phyloP scores from a whole-genome alignment of 2,113 vertebrate genomes.

The Halichoerus grypus region DNA sequence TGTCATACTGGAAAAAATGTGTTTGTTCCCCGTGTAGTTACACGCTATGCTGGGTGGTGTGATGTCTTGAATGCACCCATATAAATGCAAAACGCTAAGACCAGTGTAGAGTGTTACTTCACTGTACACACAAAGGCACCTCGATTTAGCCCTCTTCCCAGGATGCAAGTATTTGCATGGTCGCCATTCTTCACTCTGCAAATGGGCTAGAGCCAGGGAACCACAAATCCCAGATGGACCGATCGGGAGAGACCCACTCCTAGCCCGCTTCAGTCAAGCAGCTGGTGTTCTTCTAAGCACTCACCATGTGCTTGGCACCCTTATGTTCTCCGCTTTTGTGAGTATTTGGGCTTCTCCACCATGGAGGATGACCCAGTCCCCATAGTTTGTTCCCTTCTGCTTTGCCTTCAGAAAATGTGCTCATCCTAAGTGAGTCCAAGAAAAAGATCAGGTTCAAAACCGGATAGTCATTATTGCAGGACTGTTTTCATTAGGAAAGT shows the following conservation, averaged over 20 bases:
- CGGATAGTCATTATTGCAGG: background rate
- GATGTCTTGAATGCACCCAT: background rate
- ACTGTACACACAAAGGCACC: background rate
- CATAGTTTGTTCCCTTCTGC: too few species aligned
- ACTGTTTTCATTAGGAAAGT: background rate
- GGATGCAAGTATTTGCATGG: background rate
- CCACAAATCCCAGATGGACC: background rate
- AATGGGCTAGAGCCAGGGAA: background rate
- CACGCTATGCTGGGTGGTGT: background rate
- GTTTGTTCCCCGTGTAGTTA: background rate
- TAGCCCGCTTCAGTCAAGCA: background rate
- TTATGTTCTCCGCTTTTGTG: background rate
- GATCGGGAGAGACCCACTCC: background rate
- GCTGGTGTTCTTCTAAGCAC: background rate
- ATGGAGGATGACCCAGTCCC: background rate
- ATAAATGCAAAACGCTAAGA: slow-evolving; percentile 20
- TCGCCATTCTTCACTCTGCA: background rate
- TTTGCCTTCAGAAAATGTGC: background rate
- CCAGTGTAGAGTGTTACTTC: background rate
- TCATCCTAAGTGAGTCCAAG: background rate
- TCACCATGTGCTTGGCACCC: background rate
- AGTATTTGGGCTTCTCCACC: background rate
- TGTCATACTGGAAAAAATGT: background rate
- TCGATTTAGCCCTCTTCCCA: slow-evolving; percentile 40
- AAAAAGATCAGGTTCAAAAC: background rate